Conservation (phyloP, 2,888 invertebrate genomes). For the Tetranychus piercei region DNA sequence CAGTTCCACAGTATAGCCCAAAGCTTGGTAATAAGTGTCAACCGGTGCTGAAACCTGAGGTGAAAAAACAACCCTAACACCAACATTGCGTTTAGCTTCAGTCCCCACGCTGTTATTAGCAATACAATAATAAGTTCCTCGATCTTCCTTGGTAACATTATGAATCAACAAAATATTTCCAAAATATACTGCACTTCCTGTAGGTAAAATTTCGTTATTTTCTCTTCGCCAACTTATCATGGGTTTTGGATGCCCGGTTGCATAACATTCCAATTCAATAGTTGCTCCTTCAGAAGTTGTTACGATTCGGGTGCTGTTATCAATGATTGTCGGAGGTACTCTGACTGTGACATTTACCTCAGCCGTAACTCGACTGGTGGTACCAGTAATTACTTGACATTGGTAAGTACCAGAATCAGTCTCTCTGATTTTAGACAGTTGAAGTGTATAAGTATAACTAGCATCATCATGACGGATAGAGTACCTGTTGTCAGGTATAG, state of each 20-base stretch:
- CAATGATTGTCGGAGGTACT: slow-evolving; percentile 69
- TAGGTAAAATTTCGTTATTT: slow-evolving; percentile 76
- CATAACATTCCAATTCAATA: slow-evolving; percentile 55
- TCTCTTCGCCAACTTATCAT: slow-evolving; percentile 72
- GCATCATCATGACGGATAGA: slow-evolving; percentile 25
- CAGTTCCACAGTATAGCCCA: slow-evolving; percentile 79
- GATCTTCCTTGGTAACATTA: slow-evolving; percentile 53
- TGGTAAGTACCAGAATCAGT: slow-evolving; percentile 72
- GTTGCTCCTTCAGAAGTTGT: slow-evolving; percentile 34
- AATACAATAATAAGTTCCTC: slow-evolving; percentile 81
- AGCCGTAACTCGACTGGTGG: slow-evolving; percentile 58
- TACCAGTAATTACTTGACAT: slow-evolving; percentile 63
- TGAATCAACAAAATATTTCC: slow-evolving; percentile 62
- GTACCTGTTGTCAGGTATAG: slow-evolving; percentile 27
- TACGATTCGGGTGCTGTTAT: slow-evolving; percentile 68
- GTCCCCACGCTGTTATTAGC: slow-evolving; percentile 37
- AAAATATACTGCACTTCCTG: slow-evolving; percentile 39
- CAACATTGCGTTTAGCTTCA: slow-evolving; percentile 56
- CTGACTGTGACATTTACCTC: slow-evolving; percentile 66
- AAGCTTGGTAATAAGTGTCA: slow-evolving; percentile 46
- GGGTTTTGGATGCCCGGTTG: slow-evolving; percentile 65
- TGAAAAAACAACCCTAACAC: slow-evolving; percentile 46
- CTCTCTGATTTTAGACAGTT: slow-evolving; percentile 56
- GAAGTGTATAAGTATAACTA: slow-evolving; percentile 26
- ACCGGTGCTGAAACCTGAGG: slow-evolving; percentile 20